Conservation (phyloP, 1,140 invertebrate genomes). For the Musca vetustissima region DNA sequence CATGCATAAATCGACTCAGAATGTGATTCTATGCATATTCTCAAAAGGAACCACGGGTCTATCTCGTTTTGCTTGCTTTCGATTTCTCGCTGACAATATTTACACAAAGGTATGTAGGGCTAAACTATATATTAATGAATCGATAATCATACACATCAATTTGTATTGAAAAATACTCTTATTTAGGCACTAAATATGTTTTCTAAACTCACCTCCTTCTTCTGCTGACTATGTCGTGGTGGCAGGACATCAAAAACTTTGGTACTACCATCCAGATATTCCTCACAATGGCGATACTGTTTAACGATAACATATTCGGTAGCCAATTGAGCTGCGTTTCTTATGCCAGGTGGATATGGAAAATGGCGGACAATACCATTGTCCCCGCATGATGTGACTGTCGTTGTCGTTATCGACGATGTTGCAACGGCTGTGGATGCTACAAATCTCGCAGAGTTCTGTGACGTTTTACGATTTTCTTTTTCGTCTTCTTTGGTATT, state of each 20-base stretch:
- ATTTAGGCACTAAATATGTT: no score
- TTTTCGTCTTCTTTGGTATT: slow-evolving; percentile 33
- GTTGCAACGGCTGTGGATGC: background rate
- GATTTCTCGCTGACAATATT: no score
- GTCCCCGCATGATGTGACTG: background rate
- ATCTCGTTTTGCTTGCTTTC: no score
- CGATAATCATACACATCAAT: no score
- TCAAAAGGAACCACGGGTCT: no score
- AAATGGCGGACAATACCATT: background rate
- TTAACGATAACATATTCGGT: slow-evolving; percentile 47
- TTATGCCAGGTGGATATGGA: slow-evolving; percentile 8
- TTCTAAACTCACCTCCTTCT: slow-evolving; percentile 33
- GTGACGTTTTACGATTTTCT: slow-evolving; percentile 26
- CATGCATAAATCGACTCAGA: no score
- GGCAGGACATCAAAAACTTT: slow-evolving; percentile 40
- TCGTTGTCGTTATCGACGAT: background rate
- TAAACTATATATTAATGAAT: no score
- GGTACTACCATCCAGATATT: slow-evolving; percentile 46
- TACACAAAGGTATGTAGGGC: no score
- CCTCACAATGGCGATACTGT: slow-evolving; percentile 43
- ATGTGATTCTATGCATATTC: no score
- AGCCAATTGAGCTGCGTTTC: slow-evolving; percentile 12
- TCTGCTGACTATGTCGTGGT: slow-evolving; percentile 37
- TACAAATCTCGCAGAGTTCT: background rate
- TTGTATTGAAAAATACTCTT: no score